A percentile compares a stretch with the other conserved stretches of the same genome.
These are phyloP conservation scores for Smittia aterrima DNA, from an alignment of 2,888 invertebrate genomes.

Conservation along the genomic window DNA sequence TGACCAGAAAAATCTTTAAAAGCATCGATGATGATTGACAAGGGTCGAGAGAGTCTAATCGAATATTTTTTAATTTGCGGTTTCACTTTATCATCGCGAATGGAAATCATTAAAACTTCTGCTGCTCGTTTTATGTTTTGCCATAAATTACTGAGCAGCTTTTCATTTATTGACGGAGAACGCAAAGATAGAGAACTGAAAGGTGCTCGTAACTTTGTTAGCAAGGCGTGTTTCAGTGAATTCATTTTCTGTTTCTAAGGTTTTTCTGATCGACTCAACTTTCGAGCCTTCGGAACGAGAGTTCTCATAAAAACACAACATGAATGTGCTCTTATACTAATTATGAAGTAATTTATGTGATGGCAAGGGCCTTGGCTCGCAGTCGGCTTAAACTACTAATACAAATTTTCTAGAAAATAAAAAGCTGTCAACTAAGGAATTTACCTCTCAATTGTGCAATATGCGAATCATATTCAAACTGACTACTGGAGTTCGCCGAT, in stretches of 20 bases:
- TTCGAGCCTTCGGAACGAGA: neutral
- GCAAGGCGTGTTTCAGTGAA: too few relatives aligned
- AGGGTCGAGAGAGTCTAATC: neutral
- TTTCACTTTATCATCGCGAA: neutral
- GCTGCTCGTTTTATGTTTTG: too few relatives aligned
- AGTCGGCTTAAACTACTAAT: neutral
- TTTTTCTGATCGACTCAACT: too few relatives aligned
- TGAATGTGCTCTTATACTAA: neutral
- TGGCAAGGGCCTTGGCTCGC: neutral
- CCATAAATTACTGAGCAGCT: too few relatives aligned
- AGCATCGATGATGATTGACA: neutral
- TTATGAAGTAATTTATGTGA: neutral
- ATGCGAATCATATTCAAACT: conserved; percentile 82
- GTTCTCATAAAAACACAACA: neutral
- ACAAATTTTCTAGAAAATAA: neutral
- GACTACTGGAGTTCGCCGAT: conserved; percentile 54
- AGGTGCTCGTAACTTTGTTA: too few relatives aligned
- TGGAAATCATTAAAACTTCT: neutral
- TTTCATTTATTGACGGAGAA: too few relatives aligned
- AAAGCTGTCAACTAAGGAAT: conserved; percentile 41
- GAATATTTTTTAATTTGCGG: neutral
- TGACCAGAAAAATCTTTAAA: too few relatives aligned
- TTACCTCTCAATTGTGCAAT: conserved; percentile 84
- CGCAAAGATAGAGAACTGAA: too few relatives aligned
- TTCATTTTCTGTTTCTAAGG: too few relatives aligned